Base-by-base conservation (phyloP, 2,797 vertebrate species). In the Sebastiscus albofasciatus region DNA sequence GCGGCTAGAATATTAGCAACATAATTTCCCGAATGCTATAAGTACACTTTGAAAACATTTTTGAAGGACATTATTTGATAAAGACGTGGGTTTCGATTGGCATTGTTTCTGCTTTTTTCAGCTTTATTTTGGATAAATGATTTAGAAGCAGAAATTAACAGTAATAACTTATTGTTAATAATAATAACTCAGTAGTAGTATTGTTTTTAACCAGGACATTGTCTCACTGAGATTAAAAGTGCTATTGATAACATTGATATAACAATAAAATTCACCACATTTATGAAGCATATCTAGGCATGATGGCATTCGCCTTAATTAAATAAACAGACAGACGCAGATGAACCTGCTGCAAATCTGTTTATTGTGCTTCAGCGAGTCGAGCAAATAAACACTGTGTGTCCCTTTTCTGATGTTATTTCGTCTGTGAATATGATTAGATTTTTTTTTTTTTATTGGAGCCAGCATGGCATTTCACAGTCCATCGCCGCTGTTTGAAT, bases 1-100 rank as follows among this genome's bases (percentile, higher is more conserved):
- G 34, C 31, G 79, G 75, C 69, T 59, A 74, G 54, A 77, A 67
- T 49, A 71, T 54, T 31, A 79, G 39, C 34, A 34, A 27, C 42
- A 56, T 33, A 0, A 72, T 76, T 77, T 83, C 3, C 5, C n/a
- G 20, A 75, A 67, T 34, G 67, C n/a, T 58, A 1, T 46, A 26
- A 70, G 11, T 11, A 61, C 27, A 36, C 8, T 33, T 62, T 42
- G 9, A 61, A 55, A 46, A 55, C 8, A 33, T 42, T 49, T 65
- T 12, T 16, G 4, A 81, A 24, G n/a, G 22, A 26, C 12, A n/a
- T 55, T 24, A 54, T 67, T 60, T 64, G 6, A 5, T 42, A 11
- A 65, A n/a, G 29, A 24, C 4, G 8, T 5, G 22, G 29, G 8
- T 13, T 75, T 64, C 29, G 33, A 13, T 60, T n/a, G 52, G 54